Percentiles rank a stretch among this genome's conserved stretches.
These are phyloP conservation scores for Patella ulyssiponensis DNA, from an alignment of 2,888 invertebrate species.

Conservation along the genomic window DNA sequence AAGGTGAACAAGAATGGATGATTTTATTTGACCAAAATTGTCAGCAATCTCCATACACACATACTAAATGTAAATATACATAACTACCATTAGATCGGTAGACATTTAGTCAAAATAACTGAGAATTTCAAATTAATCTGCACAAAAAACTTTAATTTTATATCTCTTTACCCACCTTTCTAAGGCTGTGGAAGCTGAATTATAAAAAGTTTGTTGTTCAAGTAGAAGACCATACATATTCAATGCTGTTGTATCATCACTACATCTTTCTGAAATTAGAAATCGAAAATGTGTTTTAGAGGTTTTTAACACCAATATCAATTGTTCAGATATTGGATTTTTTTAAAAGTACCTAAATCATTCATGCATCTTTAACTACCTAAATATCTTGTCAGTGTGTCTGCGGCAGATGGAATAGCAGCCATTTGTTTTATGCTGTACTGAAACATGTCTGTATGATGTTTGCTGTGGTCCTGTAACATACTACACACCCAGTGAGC, in stretches of 20 bases:
- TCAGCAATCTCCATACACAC: no score
- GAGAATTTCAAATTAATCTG: no score
- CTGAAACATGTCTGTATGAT: conserved; percentile 76
- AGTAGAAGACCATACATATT: conserved; percentile 83
- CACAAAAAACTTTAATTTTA: no score
- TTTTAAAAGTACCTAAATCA: conserved; percentile 11
- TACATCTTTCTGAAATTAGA: conserved; percentile 75
- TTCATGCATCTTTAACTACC: conserved; percentile 71
- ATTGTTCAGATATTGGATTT: background rate
- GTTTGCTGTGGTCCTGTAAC: conserved; percentile 75
- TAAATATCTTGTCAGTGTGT: conserved; percentile 84
- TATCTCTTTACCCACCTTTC: conserved; percentile 43
- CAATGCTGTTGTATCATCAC: conserved; percentile 79
- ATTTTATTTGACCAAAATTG: no score
- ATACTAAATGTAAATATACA: no score
- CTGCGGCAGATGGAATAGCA: conserved; percentile 84
- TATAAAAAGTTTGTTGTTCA: conserved; percentile 78
- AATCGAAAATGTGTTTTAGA: conserved; percentile 3
- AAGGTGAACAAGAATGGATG: no score
- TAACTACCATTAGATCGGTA: no score
- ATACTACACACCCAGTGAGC: conserved; percentile 87
- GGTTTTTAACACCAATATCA: no score
- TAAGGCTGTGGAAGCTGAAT: conserved; percentile 79
- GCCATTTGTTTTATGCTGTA: conserved; percentile 86
- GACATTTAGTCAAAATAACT: no score